Evolutionary conservation across 2,888 invertebrate genomes (phyloP), one percentile per base, ranked within the genome.

Genomic region (Lymantria monacha): DNA sequence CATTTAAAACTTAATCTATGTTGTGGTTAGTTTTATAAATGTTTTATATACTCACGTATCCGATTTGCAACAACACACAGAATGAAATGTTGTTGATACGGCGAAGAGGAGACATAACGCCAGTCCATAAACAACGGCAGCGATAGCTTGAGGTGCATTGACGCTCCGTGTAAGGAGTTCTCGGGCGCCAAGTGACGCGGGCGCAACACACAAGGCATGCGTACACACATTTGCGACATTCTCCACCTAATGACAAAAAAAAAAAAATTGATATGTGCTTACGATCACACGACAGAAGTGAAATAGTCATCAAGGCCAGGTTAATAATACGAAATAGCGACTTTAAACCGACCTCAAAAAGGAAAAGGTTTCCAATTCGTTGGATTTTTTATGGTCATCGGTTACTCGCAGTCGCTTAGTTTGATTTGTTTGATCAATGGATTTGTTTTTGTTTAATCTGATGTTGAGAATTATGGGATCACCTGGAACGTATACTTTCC

Each of bases 221-320:
- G 98, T 97, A 70, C 97, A 91, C 44, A 98, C 95, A 88, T 98
- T 98, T 44, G 98, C 98, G 57, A 97, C 88, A 78, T 98, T 97
- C 83, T 98, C 98, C 63, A 97, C 93, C 87, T 95, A 86, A 22
- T 43, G 40, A 53, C 42, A 46, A 49, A 49, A 0, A 37, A 13
- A 38, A 33, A 48, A 0, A 13, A n/a, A 5, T 3, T 5, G 5
- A 22, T 22, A 22, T 22, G 5, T n/a, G n/a, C n/a, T n/a, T n/a
- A n/a, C n/a, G n/a, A n/a, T n/a, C n/a, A n/a, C n/a, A n/a, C n/a
- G n/a, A n/a, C n/a, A n/a, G 33, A 9, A 10, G 10, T 33, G 10
- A 33, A 33, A 9, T 33, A n/a, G n/a, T n/a, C n/a, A n/a, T n/a
- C n/a, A n/a, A n/a, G n/a, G n/a, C n/a, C n/a, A n/a, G n/a, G n/a